Evolutionary conservation across 2,113 vertebrate species (phyloP).

Genomic region (Dromaius novaehollandiae): DNA sequence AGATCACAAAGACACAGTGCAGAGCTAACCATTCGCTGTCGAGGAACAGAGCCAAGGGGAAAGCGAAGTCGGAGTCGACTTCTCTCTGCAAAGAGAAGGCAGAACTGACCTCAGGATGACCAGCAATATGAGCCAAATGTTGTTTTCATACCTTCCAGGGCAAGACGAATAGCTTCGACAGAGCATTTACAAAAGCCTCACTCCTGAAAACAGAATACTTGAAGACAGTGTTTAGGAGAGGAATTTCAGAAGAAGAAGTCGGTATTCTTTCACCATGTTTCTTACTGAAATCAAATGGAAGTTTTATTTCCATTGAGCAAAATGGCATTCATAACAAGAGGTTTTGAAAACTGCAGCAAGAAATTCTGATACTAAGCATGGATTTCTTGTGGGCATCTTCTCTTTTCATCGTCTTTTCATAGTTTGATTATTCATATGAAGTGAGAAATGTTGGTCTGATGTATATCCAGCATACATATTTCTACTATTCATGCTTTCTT

Average conservation of each 20-base stretch:
- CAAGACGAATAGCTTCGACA: not conserved
- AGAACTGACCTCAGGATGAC: not conserved
- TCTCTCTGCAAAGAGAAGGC: not conserved
- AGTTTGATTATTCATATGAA: not conserved
- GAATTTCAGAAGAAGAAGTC: not conserved
- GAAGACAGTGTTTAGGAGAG: not conserved
- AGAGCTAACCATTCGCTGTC: not conserved
- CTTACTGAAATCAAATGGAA: not conserved
- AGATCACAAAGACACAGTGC: not conserved
- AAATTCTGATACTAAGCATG: not conserved
- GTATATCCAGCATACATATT: not conserved
- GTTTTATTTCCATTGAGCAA: not conserved
- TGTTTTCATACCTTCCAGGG: not conserved
- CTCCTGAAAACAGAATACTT: not conserved
- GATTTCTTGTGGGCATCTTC: not conserved
- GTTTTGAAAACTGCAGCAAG: not conserved
- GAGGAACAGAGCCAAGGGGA: fast-evolving
- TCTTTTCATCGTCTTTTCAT: not conserved
- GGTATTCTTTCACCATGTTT: not conserved
- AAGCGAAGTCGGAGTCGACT: not conserved
- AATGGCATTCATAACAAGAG: not conserved
- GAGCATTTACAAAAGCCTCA: fast-evolving
- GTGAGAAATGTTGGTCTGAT: not conserved
- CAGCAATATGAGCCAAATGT: not conserved
- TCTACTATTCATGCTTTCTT: not conserved